A percentile compares a stretch with the other conserved stretches of the same genome.
phyloP scores from a whole-genome alignment of 2,888 invertebrate species.

The Sicus ferrugineus region DNA sequence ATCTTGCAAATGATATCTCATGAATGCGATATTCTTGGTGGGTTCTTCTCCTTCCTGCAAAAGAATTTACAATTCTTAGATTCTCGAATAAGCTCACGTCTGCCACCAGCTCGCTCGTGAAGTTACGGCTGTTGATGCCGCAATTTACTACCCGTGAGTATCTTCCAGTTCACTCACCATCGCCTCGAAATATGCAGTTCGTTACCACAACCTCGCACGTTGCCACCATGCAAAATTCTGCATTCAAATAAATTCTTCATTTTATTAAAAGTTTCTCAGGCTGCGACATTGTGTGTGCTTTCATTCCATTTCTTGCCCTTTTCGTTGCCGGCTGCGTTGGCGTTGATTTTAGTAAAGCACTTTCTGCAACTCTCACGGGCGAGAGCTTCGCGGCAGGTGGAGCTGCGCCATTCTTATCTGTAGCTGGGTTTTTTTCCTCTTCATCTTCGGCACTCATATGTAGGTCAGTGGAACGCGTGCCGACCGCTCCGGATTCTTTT shows the following conservation, averaged over 20 bases:
- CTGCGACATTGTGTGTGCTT: slow-evolving; percentile 12
- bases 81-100: slow-evolving; percentile 6
- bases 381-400: too few species aligned
- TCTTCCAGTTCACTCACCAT: background rate
- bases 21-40: background rate
- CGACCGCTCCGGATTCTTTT: background rate
- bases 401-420: background rate
- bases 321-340: background rate
- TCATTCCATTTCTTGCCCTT: background rate
- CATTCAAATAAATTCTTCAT: slow-evolving; percentile 18
- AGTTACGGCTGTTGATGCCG: background rate
- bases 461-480: slow-evolving; percentile 11
- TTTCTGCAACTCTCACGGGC: too few species aligned
- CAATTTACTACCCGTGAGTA: background rate
- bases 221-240: too few species aligned
- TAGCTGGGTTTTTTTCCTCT: background rate
- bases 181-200: background rate
- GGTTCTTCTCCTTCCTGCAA: background rate
- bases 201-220: too few species aligned
- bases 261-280: slow-evolving; percentile 14
- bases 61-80: too few species aligned
- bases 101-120: background rate
- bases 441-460: background rate
- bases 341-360: background rate
- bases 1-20: background rate